phyloP scores from a whole-genome alignment of 1,140 invertebrate species.

The Neodiprion fabricii region DNA sequence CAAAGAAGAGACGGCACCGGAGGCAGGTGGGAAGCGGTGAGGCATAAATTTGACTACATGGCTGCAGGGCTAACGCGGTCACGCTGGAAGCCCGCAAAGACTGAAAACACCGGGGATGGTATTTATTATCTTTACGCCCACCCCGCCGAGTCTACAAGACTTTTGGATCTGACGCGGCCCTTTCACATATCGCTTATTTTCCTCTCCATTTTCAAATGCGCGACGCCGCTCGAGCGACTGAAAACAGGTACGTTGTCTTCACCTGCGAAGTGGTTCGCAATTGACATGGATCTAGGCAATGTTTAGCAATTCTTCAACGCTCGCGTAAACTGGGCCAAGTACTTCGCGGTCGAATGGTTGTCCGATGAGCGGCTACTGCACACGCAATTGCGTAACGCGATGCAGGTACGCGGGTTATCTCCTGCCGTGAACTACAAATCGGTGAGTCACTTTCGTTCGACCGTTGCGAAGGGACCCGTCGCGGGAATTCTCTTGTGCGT shows the following conservation, averaged over 20 bases:
- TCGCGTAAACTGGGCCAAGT: conserved; percentile 56
- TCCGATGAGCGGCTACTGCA: conserved; percentile 45
- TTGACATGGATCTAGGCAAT: conserved; percentile 42
- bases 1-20: not conserved
- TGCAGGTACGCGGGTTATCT: not conserved
- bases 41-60: not conserved
- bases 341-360: conserved; percentile 44
- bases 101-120: conserved; percentile 1
- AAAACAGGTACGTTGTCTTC: conserved; percentile 20
- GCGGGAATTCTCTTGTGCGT: not conserved
- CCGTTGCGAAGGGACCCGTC: not conserved
- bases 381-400: not conserved
- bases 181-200: conserved; percentile 8
- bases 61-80: conserved; percentile 1
- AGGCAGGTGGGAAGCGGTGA: not conserved
- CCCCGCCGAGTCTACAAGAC: not conserved
- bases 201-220: not conserved
- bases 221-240: conserved; percentile 33
- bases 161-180: no score
- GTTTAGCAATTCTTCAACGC: conserved; percentile 48
- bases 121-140: conserved; percentile 2
- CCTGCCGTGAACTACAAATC: not conserved
- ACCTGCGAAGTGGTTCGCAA: not conserved
- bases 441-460: not conserved
- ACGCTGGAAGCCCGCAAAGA: not conserved